Evolutionary conservation across 2,888 invertebrate species (phyloP), one percentile per base, ranked within the genome.

Genomic region (Buathra laborator): DNA sequence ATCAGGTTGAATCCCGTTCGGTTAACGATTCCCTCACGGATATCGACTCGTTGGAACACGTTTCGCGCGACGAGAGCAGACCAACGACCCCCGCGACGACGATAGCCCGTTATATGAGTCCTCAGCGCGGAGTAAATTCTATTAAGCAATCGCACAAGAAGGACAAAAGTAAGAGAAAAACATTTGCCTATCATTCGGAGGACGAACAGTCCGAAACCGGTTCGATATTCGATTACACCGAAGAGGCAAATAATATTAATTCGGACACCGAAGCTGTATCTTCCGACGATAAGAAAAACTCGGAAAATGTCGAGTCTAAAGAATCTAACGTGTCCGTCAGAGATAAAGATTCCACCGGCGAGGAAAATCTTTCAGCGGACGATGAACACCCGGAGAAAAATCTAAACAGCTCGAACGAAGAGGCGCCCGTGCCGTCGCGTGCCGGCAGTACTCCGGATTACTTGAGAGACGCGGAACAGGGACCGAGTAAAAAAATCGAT

Each of bases 161-260:
- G 70, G 87, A 88, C 68, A 90, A 86, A 71, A 89, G 56, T 75
- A 84, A 83, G 43, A 88, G 82, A 14, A 86, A 87, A 56, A 67
- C 82, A 5, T 51, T 81, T 9, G 29, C 81, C 3, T 84, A 75
- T 46, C 78, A 88, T 79, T 89, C 88, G 1, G 90, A 90, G 29
- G 89, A 89, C 37, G 89, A 90, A 64, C 67, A 87, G 46, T 90
- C 89, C 0, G 89, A 92, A 0, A 87, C 88, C 10, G 89, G 88
- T 56, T 92, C 89, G 2, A 76, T 89, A 29, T 89, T 89, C 74
- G 86, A 88, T 71, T 86, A 87, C 70, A 83, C 86, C 32, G 79
- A 51, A 9, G 85, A 85, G 29, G 53, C 14, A 29, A 66, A 66
- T 67, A 48, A 66, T 67, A 48, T 9, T 2, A 66, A 56, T 59